These are phyloP conservation scores for Eupithecia subfuscata DNA, from an alignment of 2,888 invertebrate species.

Conservation along the genomic window DNA sequence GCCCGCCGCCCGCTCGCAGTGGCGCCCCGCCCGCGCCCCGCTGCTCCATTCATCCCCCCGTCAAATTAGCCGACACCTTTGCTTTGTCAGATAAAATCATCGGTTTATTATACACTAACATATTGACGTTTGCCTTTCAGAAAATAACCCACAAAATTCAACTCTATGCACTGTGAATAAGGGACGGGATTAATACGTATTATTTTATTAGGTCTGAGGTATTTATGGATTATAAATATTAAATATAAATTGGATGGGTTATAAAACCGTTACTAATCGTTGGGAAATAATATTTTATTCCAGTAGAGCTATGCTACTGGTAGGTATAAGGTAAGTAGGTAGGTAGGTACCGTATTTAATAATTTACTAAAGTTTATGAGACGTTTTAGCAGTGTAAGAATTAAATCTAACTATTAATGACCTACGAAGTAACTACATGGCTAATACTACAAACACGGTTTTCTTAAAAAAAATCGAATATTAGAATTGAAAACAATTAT, in stretches of 20 bases:
- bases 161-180: slow-evolving; percentile 39
- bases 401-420: neutral
- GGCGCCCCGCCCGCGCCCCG: slow-evolving; percentile 46
- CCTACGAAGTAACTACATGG: neutral
- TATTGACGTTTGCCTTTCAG: slow-evolving; percentile 45
- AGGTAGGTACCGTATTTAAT: neutral
- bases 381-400: neutral
- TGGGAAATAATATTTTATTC: slow-evolving; percentile 36
- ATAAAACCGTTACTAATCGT: slow-evolving; percentile 52
- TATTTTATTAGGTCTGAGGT: slow-evolving; percentile 39
- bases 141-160: slow-evolving; percentile 39
- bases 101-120: slow-evolving; percentile 59
- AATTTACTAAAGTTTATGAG: neutral
- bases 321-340: neutral
- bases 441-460: neutral
- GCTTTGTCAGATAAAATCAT: slow-evolving; percentile 70
- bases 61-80: slow-evolving; percentile 77
- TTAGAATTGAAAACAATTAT: neutral
- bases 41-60: slow-evolving; percentile 63
- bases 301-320: slow-evolving; percentile 2
- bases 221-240: slow-evolving; percentile 55
- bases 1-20: slow-evolving; percentile 43
- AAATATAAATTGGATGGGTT: slow-evolving; percentile 50
- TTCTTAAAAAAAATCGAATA: neutral
- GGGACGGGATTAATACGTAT: slow-evolving; percentile 29